Conservation (phyloP, 2,888 invertebrate species). For the Aleiodes leptofemur region DNA sequence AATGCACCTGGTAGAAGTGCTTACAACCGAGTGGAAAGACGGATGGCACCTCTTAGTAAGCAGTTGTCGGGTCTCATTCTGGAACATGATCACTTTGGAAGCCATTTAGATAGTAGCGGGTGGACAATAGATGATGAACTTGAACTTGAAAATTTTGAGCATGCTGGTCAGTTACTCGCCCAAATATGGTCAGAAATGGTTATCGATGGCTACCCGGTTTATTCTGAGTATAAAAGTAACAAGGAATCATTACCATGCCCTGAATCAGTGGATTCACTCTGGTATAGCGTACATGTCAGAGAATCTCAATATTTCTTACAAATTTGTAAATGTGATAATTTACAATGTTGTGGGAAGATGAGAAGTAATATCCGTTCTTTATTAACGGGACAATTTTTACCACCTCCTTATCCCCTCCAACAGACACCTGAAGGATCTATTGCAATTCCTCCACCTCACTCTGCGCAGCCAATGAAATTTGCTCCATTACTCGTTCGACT, state of each 20-base stretch:
- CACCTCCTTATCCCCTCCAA: constrained; percentile 21
- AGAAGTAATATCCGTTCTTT: constrained; percentile 6
- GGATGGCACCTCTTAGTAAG: constrained; percentile 63
- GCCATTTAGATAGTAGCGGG: constrained; percentile 61
- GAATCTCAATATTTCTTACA: constrained; percentile 58
- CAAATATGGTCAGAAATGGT: constrained; percentile 63
- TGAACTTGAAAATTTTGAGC: constrained; percentile 67
- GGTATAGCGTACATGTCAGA: constrained; percentile 58
- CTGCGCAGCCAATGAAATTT: neutral
- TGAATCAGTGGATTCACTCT: constrained; percentile 44
- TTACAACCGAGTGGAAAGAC: constrained; percentile 67
- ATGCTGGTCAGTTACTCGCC: constrained; percentile 65
- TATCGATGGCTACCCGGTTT: constrained; percentile 60
- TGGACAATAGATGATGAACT: constrained; percentile 62
- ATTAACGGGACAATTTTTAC: constrained; percentile 8
- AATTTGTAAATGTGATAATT: constrained; percentile 28
- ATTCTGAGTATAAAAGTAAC: constrained; percentile 46
- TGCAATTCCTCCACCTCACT: neutral
- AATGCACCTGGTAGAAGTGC: constrained; percentile 66
- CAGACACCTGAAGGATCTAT: constrained; percentile 1
- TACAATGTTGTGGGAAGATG: constrained; percentile 34
- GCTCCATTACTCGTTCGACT: neutral
- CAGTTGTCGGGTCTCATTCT: constrained; percentile 64
- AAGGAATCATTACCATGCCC: constrained; percentile 49
- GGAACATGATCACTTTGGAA: constrained; percentile 62